phyloP scores from a whole-genome alignment of 2,888 invertebrate species.

The Gari tellinella region DNA sequence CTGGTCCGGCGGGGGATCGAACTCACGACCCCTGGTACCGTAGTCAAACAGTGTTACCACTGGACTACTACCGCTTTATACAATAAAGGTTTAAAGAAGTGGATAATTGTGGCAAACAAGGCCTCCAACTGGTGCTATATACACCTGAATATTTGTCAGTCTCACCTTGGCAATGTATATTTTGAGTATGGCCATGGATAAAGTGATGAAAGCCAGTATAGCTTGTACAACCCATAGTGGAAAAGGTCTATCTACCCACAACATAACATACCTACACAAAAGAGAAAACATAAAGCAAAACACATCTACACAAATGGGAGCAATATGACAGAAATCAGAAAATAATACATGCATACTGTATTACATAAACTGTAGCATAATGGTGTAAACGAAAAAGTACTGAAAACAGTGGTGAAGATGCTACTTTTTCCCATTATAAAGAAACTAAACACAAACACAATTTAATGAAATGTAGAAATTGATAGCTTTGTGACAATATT shows the following conservation, averaged over 20 bases:
- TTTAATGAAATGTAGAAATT: background rate
- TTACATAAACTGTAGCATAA: too few relatives aligned
- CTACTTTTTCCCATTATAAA: background rate
- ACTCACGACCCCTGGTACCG: too few relatives aligned
- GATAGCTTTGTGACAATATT: background rate
- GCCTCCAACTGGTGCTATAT: too few relatives aligned
- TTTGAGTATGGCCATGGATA: slow-evolving; percentile 95
- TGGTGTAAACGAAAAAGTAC: too few relatives aligned
- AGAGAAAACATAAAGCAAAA: slow-evolving; percentile 16
- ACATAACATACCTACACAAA: slow-evolving; percentile 90
- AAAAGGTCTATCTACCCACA: slow-evolving; percentile 96
- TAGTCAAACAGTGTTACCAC: too few relatives aligned
- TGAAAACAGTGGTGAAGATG: too few relatives aligned
- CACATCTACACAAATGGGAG: background rate
- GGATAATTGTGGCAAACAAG: too few relatives aligned
- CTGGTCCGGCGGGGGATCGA: too few relatives aligned
- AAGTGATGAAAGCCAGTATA: slow-evolving; percentile 94
- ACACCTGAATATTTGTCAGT: too few relatives aligned
- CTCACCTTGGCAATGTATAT: slow-evolving; percentile 98
- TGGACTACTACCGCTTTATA: too few relatives aligned
- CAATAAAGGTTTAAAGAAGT: too few relatives aligned
- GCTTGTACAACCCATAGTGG: slow-evolving; percentile 95
- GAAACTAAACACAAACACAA: background rate
- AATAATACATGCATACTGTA: background rate
- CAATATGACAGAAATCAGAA: background rate